Conservation (phyloP, 1,140 invertebrate species). For the Pygmarrhopalites habei region DNA sequence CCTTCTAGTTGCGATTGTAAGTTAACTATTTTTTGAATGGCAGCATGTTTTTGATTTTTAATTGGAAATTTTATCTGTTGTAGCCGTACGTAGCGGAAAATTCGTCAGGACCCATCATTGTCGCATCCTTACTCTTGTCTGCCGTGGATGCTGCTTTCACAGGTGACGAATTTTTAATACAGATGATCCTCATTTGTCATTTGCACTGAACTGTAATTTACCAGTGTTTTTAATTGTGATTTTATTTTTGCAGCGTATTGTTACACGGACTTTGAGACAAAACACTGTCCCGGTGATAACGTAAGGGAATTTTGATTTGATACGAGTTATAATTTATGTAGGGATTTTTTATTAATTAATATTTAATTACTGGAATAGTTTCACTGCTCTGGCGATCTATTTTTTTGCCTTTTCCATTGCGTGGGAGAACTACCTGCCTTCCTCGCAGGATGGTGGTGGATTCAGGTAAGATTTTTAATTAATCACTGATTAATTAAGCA, state of each 20-base stretch:
- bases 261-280: constrained; percentile 36
- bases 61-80: too few species aligned
- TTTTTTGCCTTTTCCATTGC: constrained; percentile 22
- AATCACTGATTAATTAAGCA: too few species aligned
- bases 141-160: constrained; percentile 33
- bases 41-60: too few species aligned
- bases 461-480: background rate
- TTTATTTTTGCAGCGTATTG: constrained; percentile 30
- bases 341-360: too few species aligned
- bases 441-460: constrained; percentile 33
- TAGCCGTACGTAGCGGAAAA: constrained; percentile 37
- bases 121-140: constrained; percentile 33
- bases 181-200: background rate
- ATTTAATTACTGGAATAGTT: too few species aligned
- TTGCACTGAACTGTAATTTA: background rate
- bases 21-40: too few species aligned
- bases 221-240: background rate
- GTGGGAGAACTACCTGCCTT: constrained; percentile 37
- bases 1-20: constrained; percentile 31
- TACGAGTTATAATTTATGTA: too few species aligned
- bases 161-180: constrained; percentile 20
- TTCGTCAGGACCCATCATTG: constrained; percentile 32
- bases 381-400: too few species aligned
- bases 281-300: constrained; percentile 31
- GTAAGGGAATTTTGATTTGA: background rate